Base-by-base conservation (phyloP, 2,113 vertebrate species). In the Lepus timidus region DNA sequence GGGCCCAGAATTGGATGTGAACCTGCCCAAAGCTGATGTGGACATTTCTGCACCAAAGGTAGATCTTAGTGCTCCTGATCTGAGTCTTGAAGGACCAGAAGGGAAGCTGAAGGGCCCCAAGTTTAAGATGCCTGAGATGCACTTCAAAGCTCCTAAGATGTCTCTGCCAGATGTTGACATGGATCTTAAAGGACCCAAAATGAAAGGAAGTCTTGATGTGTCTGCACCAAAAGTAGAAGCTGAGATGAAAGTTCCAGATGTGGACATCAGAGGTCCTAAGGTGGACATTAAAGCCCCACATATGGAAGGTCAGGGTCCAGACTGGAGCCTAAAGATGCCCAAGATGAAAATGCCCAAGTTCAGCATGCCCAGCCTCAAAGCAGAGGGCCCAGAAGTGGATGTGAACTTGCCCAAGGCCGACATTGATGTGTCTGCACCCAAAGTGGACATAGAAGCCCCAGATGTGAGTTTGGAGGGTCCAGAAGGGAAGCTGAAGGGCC, bases 121-220 rank as follows among this genome's bases (percentile, higher is more conserved):
- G 33, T 96, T 98, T 44, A 98, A 97, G 93, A 97, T 96, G 96
- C 98, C 97, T 17, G 96, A 98, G 23, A 96, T 98, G 97, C 96
- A 98, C 68, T 95, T 98, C 75, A 97, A 94, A 29, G 94, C 97
- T 6, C 97, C 97, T 14, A 97, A 98, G 76, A 64, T 97, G 76
- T 97, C 96, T 36, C 70, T 97, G 82, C 97, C 96, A 13, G 97
- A 98, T n/a, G 90, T 96, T 16, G 96, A 97, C 92, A 74, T 78
- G 65, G 96, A 97, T 68, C 95, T 85, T 76, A 98, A 96, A 87
- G 97, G 96, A 22, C 94, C 96, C 6, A 95, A 97, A 39, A 0
- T 96, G 39, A 97, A 98, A 49, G 98, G 95, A 3, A 95, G 91
- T 58, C 8, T 97, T 55, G 98, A 97, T 13, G 0, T 97, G 0